Conservation (phyloP, 30 jellyfish, hydroid and myxozoan species). For the Cassiopea andromeda region DNA sequence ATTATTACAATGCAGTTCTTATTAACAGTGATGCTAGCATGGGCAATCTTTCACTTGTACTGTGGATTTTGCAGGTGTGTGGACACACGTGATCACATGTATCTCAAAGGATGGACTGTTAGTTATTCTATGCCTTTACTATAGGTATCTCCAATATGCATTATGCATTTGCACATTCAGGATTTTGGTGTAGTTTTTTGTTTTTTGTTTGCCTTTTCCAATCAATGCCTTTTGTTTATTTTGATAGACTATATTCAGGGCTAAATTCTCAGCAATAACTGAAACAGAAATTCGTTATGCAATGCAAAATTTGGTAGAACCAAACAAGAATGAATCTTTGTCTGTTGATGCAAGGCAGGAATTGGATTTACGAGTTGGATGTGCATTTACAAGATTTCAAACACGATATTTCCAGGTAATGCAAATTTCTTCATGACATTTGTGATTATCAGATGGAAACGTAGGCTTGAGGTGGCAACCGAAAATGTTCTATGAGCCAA, state of each 20-base stretch:
- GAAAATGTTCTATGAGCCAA: too few relatives aligned
- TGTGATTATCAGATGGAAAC: too few relatives aligned
- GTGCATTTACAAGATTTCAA: constrained; percentile 97
- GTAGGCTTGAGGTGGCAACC: too few relatives aligned
- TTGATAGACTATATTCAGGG: constrained; percentile 80
- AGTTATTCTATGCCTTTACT: too few relatives aligned
- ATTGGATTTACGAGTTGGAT: constrained; percentile 90
- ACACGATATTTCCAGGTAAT: constrained; percentile 91
- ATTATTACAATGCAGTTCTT: too few relatives aligned
- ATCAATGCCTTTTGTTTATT: background rate
- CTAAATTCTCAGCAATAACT: constrained; percentile 95
- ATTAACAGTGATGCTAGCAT: too few relatives aligned
- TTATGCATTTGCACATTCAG: too few relatives aligned
- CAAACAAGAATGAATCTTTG: constrained; percentile 91
- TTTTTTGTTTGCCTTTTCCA: background rate
- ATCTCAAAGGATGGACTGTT: too few relatives aligned
- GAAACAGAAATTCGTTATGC: constrained; percentile 90
- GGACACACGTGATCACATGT: too few relatives aligned
- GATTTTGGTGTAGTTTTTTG: background rate
- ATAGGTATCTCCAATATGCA: too few relatives aligned
- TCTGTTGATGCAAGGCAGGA: constrained; percentile 98
- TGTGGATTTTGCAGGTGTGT: too few relatives aligned
- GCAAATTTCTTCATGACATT: background rate
- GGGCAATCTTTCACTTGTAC: too few relatives aligned
- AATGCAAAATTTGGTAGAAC: constrained; percentile 79